These are phyloP conservation scores for Coracias cyanogaster DNA, from an alignment of 2,797 vertebrate species.

Conservation along the genomic window DNA sequence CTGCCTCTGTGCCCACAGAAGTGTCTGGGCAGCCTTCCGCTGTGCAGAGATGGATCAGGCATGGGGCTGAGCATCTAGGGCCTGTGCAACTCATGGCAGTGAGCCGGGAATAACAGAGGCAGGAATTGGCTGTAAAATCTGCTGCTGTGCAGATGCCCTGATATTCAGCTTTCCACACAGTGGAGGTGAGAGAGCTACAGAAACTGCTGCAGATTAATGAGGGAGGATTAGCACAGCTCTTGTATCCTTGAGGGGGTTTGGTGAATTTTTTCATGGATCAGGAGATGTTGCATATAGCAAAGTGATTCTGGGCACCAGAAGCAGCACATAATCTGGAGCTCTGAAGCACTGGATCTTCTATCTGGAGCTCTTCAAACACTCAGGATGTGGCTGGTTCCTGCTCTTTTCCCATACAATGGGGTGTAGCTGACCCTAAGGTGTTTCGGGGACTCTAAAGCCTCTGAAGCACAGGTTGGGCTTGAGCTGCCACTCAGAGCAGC, in stretches of 20 bases:
- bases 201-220: neutral
- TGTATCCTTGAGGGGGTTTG: neutral
- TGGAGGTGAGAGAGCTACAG: neutral
- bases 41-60: neutral
- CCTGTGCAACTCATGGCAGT: neutral
- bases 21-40: neutral
- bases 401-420: neutral
- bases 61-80: neutral
- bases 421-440: neutral
- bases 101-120: neutral
- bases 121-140: neutral
- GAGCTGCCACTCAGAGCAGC: neutral
- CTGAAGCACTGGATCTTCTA: neutral
- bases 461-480: neutral
- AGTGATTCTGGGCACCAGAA: neutral
- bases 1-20: neutral
- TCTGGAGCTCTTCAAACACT: neutral
- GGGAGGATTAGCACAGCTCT: neutral
- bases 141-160: neutral
- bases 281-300: neutral
- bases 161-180: neutral
- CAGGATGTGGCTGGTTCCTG: neutral
- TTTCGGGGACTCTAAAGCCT: neutral
- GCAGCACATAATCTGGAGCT: neutral
- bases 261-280: neutral